Conservation (phyloP, 2,797 vertebrate genomes). For the Phataginus tricuspis region DNA sequence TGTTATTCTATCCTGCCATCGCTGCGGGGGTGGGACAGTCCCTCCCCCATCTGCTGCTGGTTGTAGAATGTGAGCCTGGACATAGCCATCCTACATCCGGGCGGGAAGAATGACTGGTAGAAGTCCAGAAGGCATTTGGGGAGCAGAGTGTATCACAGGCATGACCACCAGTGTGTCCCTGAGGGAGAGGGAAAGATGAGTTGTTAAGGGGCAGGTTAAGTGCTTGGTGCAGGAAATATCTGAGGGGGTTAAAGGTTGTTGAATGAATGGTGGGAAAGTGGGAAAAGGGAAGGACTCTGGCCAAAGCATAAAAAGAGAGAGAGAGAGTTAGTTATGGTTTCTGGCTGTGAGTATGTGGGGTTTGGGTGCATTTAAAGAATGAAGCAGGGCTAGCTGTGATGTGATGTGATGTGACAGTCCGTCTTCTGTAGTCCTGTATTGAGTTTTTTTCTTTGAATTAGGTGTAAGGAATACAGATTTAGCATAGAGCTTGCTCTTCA, state of each 20-base stretch:
- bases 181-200: not conserved
- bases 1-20: conserved; percentile 76
- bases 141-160: not conserved
- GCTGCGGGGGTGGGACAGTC: conserved; percentile 37
- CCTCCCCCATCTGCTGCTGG: not conserved
- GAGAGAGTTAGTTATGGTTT: not conserved
- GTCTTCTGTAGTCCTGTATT: not conserved
- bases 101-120: not conserved
- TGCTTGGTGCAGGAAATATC: not conserved
- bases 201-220: not conserved
- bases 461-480: not conserved
- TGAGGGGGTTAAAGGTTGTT: not conserved
- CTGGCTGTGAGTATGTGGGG: not conserved
- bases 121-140: not conserved
- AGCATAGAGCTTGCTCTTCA: not conserved
- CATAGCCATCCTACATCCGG: not conserved
- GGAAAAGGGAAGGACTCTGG: not conserved
- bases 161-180: not conserved
- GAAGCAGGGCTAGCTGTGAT: not conserved
- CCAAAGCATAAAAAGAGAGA: not conserved
- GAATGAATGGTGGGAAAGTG: not conserved
- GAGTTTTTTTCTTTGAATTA: not conserved
- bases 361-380: not conserved
- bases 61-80: not conserved
- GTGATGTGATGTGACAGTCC: not conserved